phyloP scores from a whole-genome alignment of 64 coral and sea anemone genomes.

The Trachythela sp. region DNA sequence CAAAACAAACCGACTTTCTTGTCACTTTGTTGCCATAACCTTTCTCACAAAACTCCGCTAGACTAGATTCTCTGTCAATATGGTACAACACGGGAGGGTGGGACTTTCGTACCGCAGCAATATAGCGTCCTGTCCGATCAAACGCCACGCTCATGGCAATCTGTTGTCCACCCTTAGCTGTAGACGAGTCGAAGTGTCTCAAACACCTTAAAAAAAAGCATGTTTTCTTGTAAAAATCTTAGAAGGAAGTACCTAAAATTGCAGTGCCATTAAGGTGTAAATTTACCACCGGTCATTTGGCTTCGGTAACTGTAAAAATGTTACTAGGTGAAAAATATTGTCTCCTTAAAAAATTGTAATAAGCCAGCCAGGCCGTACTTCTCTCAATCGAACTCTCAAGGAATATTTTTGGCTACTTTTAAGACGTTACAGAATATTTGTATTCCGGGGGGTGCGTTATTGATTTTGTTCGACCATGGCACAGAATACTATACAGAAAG shows the following conservation, averaged over 20 bases:
- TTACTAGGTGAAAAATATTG: too few relatives aligned
- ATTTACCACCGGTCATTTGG: too few relatives aligned
- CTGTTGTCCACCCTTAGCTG: not conserved
- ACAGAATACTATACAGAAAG: too few relatives aligned
- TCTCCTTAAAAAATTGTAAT: too few relatives aligned
- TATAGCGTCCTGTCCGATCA: constrained; percentile 66
- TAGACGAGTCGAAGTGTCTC: constrained; percentile 45
- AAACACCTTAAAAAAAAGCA: constrained; percentile 51
- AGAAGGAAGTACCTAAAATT: not conserved
- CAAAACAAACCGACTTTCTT: constrained; percentile 94
- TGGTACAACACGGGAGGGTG: constrained; percentile 79
- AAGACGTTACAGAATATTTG: too few relatives aligned
- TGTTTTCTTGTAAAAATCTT: not conserved
- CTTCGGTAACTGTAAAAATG: too few relatives aligned
- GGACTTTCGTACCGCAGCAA: constrained; percentile 67
- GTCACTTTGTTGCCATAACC: constrained; percentile 90
- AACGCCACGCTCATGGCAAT: constrained; percentile 94
- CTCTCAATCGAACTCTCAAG: too few relatives aligned
- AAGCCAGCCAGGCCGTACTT: too few relatives aligned
- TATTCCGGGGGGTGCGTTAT: too few relatives aligned
- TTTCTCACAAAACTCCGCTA: constrained; percentile 86
- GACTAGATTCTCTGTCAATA: constrained; percentile 42
- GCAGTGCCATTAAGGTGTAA: too few relatives aligned
- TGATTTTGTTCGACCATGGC: too few relatives aligned
- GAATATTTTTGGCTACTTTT: too few relatives aligned